phyloP scores from a whole-genome alignment of 1,140 invertebrate genomes.

The Neodiprion pinetum region DNA sequence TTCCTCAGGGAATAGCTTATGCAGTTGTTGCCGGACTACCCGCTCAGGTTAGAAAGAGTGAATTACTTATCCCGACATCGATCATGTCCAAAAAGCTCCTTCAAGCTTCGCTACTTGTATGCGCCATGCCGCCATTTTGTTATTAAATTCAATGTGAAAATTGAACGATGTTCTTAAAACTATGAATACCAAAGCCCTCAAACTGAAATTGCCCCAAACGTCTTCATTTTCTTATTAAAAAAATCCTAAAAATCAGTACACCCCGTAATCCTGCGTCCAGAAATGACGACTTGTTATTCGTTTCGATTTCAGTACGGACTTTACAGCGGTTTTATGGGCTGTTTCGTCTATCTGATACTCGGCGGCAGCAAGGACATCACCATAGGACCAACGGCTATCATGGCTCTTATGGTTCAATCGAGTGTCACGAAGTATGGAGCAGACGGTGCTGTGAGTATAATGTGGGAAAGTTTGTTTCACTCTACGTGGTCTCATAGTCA shows the following conservation, averaged over 20 bases:
- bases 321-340: slow-evolving; percentile 74
- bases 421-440: slow-evolving; percentile 52
- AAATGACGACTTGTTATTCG: background rate
- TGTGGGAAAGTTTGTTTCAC: background rate
- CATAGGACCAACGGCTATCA: slow-evolving; percentile 69
- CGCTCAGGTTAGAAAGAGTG: slow-evolving; percentile 58
- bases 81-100: too few species aligned
- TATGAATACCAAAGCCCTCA: too few species aligned
- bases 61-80: background rate
- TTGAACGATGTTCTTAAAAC: too few species aligned
- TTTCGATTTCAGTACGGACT: slow-evolving; percentile 67
- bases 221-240: too few species aligned
- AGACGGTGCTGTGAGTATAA: slow-evolving; percentile 65
- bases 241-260: too few species aligned
- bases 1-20: slow-evolving; percentile 76
- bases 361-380: slow-evolving; percentile 73
- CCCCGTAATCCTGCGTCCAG: background rate
- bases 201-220: too few species aligned
- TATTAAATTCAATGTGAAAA: too few species aligned
- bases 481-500: too few species aligned
- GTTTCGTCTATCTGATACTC: slow-evolving; percentile 72
- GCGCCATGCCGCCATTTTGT: too few species aligned
- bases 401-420: slow-evolving; percentile 64
- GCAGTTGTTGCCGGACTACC: slow-evolving; percentile 69
- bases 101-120: too few species aligned